phyloP scores from a whole-genome alignment of 1,140 invertebrate genomes.

The Macrotrachela quadricornifera region DNA sequence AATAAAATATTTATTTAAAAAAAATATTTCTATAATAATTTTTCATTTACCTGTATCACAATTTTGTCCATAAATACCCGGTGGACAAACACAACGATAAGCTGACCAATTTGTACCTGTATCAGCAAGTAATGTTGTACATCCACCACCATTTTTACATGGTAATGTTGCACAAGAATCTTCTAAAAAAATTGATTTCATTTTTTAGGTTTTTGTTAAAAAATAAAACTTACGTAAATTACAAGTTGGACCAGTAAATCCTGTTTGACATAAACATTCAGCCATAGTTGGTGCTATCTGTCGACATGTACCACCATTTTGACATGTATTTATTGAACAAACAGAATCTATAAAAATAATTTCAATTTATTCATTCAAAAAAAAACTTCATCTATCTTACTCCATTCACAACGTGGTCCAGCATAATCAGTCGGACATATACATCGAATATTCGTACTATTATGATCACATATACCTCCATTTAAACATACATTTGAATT shows the following conservation, averaged over 20 bases:
- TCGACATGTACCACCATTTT: slow-evolving; percentile 49
- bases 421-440: slow-evolving; percentile 1
- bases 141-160: slow-evolving; percentile 16
- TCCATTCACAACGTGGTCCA: slow-evolving; percentile 20
- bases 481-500: slow-evolving; percentile 38
- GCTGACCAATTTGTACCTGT: neutral
- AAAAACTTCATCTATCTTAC: neutral
- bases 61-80: slow-evolving; percentile 11
- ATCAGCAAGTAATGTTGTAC: slow-evolving; percentile 9
- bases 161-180: slow-evolving; percentile 43
- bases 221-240: slow-evolving; percentile 35
- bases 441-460: slow-evolving; percentile 1
- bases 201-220: slow-evolving; percentile 40
- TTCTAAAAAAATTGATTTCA: slow-evolving; percentile 59
- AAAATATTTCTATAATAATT: too few species aligned
- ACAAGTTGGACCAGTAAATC: slow-evolving; percentile 10
- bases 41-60: slow-evolving; percentile 10
- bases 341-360: slow-evolving; percentile 25
- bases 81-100: slow-evolving; percentile 15
- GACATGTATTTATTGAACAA: slow-evolving; percentile 69
- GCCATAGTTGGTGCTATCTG: neutral
- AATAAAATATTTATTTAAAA: too few species aligned
- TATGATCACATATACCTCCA: slow-evolving; percentile 8
- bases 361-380: neutral
- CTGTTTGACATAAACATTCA: slow-evolving; percentile 12